Evolutionary conservation across 2,888 invertebrate species (phyloP).

Genomic region (Erpobdella octoculata): DNA sequence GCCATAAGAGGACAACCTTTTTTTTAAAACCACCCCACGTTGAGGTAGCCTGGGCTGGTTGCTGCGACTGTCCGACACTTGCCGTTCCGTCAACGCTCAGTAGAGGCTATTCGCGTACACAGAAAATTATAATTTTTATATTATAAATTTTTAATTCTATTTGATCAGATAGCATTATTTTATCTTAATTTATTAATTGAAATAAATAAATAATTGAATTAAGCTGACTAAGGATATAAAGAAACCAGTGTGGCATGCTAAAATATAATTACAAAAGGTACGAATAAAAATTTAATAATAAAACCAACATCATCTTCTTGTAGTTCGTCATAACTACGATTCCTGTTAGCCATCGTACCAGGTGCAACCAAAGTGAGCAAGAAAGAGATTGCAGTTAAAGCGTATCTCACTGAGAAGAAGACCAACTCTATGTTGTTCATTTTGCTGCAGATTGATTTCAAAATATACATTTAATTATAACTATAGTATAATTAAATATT

Average conservation of each 20-base stretch:
- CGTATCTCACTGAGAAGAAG: slow-evolving; percentile 73
- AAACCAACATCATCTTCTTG: not conserved
- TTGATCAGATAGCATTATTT: no score
- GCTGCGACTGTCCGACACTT: not conserved
- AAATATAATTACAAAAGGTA: not conserved
- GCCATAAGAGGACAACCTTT: slow-evolving; percentile 62
- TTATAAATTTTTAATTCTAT: not conserved
- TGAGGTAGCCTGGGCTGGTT: slow-evolving; percentile 35
- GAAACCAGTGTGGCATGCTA: no score
- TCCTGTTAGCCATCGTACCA: slow-evolving; percentile 37
- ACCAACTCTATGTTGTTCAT: slow-evolving; percentile 74
- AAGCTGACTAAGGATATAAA: no score
- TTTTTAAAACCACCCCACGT: slow-evolving; percentile 59
- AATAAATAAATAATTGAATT: no score
- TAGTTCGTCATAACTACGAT: not conserved
- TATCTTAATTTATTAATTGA: no score
- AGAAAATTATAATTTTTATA: not conserved
- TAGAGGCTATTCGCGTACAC: slow-evolving; percentile 21
- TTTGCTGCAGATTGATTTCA: slow-evolving; percentile 23
- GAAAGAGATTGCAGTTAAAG: slow-evolving; percentile 70
- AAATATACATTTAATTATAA: not conserved
- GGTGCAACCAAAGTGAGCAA: slow-evolving; percentile 56
- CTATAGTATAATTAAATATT: no score
- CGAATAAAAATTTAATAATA: not conserved
- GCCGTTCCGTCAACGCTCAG: not conserved